A percentile compares a stretch with the other conserved stretches of the same genome.
These are phyloP conservation scores for Mesaphorura yosii DNA, from an alignment of 1,140 invertebrate genomes.

Conservation along the genomic window DNA sequence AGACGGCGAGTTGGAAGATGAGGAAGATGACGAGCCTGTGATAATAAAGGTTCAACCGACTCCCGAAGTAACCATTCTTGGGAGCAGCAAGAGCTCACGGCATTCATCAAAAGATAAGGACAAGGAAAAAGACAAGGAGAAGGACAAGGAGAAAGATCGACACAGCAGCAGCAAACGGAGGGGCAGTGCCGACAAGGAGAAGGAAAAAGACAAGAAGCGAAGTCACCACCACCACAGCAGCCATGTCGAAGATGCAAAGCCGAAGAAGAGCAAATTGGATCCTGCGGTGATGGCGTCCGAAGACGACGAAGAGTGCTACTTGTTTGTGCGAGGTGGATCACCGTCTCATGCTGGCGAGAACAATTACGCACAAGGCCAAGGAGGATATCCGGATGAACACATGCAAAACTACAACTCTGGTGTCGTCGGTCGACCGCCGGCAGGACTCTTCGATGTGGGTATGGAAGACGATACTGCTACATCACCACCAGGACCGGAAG, in stretches of 20 bases:
- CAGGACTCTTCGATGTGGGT: constrained; percentile 36
- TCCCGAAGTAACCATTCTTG: background rate
- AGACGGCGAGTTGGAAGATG: background rate
- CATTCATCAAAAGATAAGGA: constrained; percentile 1
- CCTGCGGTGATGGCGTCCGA: constrained; percentile 43
- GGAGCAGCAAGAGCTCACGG: background rate
- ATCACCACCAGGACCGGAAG: too few species aligned
- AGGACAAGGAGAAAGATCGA: constrained; percentile 12
- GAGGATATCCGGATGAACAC: constrained; percentile 11
- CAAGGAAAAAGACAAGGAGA: constrained; percentile 19
- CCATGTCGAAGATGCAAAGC: background rate
- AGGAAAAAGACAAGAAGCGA: too few species aligned
- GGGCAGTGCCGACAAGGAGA: constrained; percentile 12
- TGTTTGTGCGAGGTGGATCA: constrained; percentile 61
- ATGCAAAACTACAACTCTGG: constrained; percentile 33
- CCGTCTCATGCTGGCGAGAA: constrained; percentile 31
- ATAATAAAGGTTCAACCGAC: background rate
- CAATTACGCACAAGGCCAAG: constrained; percentile 1
- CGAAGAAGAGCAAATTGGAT: constrained; percentile 27
- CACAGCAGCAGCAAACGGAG: constrained; percentile 14
- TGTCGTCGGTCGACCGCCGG: constrained; percentile 35
- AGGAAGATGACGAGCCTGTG: background rate
- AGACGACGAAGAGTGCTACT: constrained; percentile 62
- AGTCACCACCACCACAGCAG: constrained; percentile 1
- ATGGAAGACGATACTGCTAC: constrained; percentile 26